Conservation (phyloP, 2,797 vertebrate species). For the Triplophysa bombifrons region DNA sequence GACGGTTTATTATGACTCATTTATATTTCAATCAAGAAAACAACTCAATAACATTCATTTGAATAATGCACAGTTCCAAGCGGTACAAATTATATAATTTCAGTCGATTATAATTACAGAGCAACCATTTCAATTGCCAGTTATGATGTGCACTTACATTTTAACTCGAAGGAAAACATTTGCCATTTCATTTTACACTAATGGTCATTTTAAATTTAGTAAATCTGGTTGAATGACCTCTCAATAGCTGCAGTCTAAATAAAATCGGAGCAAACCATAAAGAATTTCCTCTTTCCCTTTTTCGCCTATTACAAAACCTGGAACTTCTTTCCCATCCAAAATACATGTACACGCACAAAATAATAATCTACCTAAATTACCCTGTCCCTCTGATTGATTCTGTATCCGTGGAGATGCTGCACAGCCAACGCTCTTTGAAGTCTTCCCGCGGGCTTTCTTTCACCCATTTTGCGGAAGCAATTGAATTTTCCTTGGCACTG, state of each 20-base stretch:
- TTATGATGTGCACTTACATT: constrained; percentile 16
- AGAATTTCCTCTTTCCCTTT: not conserved
- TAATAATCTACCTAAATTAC: constrained; percentile 41
- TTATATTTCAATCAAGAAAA: constrained; percentile 58
- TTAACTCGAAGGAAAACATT: not conserved
- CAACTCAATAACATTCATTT: constrained; percentile 41
- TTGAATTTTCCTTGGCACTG: constrained; percentile 43
- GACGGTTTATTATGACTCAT: constrained; percentile 45
- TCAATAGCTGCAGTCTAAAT: not conserved
- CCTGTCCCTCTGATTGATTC: constrained; percentile 41
- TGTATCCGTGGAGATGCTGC: constrained; percentile 43
- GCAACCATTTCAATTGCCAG: constrained; percentile 31
- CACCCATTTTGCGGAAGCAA: constrained; percentile 46
- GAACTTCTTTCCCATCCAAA: not conserved
- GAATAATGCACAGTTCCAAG: constrained; percentile 44
- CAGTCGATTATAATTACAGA: constrained; percentile 35
- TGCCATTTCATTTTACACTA: constrained; percentile 7
- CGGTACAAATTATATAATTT: constrained; percentile 43
- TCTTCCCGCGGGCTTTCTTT: constrained; percentile 37
- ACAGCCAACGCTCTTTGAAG: constrained; percentile 43
- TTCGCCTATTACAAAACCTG: not conserved
- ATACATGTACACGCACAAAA: constrained; percentile 32
- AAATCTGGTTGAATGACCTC: constrained; percentile 2
- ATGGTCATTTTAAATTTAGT: constrained; percentile 5
- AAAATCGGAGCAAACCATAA: not conserved